Base-by-base conservation (phyloP, 2,797 vertebrate species). In the Dryobates pubescens region DNA sequence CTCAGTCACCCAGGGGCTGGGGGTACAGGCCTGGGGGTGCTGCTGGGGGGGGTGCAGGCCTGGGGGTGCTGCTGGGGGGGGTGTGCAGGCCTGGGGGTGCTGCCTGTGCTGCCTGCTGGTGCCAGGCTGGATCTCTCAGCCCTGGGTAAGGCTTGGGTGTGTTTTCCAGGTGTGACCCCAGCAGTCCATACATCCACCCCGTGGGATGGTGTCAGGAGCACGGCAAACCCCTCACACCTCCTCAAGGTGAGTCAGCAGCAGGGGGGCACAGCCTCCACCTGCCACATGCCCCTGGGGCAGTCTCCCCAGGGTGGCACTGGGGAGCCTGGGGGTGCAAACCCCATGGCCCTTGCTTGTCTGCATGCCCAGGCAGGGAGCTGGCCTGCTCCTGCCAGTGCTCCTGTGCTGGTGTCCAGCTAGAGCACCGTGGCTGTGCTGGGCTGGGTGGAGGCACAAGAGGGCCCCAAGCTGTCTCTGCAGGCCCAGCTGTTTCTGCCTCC, bases 151-250 rank as follows among this genome's bases (percentile, higher is more conserved):
- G 32, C 62, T 38, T 26, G 82, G 69, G 8, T 96, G 58, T 97
- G 82, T 93, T 45, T 97, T 96, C 83, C 96, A 99, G 99, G 99
- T 99, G 99, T 97, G 99, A 99, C 90, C 96, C 98, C 93, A 99
- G 98, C 97, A 99, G 99, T 95, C 99, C 99, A 0, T 99, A 99
- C 96, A 99, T 99, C 95, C 99, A 99, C 94, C 99, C 99, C 2
- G 98, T 99, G 70, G 99, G 99, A 96, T 99, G 99, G 99, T 99
- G 99, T 97, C 98, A 99, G 95, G 98, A 99, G 95, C 98, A 98
- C 5, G 98, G 98, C 95, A 98, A 99, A 83, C 98, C 99, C 7
- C 98, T 99, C 87, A 99, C 99, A 13, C 99, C 99, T 83, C 99
- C 99, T 72, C 99, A 99, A 98, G 99, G 99, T 99, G 94, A 98